A percentile compares a stretch with the other conserved stretches of the same genome.
Evolutionary conservation across 1,140 invertebrate genomes (phyloP).

Genomic region (Ridgeia piscesae): DNA sequence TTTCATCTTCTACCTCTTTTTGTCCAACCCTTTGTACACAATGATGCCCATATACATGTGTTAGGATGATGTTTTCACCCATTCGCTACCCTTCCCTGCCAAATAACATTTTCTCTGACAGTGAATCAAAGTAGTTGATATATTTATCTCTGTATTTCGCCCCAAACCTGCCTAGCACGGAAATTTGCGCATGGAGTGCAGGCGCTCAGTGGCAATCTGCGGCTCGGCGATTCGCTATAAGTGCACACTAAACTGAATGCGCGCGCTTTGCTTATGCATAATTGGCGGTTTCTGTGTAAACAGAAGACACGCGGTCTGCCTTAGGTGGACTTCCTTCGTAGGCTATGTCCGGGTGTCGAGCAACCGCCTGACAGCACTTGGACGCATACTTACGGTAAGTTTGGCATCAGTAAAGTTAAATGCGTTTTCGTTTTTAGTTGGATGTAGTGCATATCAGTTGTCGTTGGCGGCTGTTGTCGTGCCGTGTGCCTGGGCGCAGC

Average conservation of each 20-base stretch:
- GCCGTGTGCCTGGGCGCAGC: not conserved
- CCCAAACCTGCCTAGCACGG: not conserved
- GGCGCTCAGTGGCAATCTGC: too few relatives aligned
- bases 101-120: too few relatives aligned
- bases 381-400: not conserved
- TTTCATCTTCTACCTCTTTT: too few relatives aligned
- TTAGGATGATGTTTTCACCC: too few relatives aligned
- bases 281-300: conserved; percentile 5
- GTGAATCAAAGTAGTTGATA: too few relatives aligned
- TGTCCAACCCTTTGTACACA: too few relatives aligned
- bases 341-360: not conserved
- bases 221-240: not conserved
- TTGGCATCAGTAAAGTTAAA: not conserved
- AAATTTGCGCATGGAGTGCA: not conserved
- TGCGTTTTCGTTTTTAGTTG: not conserved
- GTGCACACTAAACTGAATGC: not conserved
- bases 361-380: not conserved
- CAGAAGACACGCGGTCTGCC: not conserved
- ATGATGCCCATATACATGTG: too few relatives aligned
- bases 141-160: too few relatives aligned
- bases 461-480: not conserved
- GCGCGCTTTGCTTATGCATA: not conserved
- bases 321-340: not conserved
- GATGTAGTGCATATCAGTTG: not conserved
- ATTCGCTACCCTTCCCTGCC: too few relatives aligned